Evolutionary conservation across 2,797 vertebrate species (phyloP).

Genomic region (Enteromius afrohamiltoni): DNA sequence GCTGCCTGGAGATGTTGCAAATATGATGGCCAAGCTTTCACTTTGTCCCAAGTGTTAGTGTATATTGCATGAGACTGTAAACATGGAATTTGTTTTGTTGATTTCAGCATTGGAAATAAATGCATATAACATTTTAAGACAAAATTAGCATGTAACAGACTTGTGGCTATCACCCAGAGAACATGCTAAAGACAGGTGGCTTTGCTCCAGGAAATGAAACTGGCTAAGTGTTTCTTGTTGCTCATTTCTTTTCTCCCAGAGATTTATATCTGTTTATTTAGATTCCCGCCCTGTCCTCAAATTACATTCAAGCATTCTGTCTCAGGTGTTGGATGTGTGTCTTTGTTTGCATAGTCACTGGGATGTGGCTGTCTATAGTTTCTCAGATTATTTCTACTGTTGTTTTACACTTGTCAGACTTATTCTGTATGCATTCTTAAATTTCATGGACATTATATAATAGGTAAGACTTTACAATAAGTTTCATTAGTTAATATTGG

Average conservation of each 20-base stretch:
- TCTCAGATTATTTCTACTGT: background rate
- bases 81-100: background rate
- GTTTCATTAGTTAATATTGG: no score
- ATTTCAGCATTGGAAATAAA: background rate
- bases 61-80: background rate
- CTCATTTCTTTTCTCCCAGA: slow-evolving; percentile 21
- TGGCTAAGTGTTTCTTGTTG: background rate
- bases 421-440: background rate
- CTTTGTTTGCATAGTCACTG: background rate
- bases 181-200: background rate
- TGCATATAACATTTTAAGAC: background rate
- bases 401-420: background rate
- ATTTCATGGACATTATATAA: background rate
- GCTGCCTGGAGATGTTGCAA: no score
- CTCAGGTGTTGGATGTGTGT: background rate
- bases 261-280: slow-evolving; percentile 30
- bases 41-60: no score
- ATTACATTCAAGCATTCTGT: background rate
- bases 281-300: slow-evolving; percentile 1
- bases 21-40: no score
- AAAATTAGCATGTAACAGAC: background rate
- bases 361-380: background rate
- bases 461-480: no score
- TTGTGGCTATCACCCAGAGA: background rate
- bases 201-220: slow-evolving; percentile 34